phyloP scores from a whole-genome alignment of 2,113 vertebrate genomes.

The Alouatta palliata region DNA sequence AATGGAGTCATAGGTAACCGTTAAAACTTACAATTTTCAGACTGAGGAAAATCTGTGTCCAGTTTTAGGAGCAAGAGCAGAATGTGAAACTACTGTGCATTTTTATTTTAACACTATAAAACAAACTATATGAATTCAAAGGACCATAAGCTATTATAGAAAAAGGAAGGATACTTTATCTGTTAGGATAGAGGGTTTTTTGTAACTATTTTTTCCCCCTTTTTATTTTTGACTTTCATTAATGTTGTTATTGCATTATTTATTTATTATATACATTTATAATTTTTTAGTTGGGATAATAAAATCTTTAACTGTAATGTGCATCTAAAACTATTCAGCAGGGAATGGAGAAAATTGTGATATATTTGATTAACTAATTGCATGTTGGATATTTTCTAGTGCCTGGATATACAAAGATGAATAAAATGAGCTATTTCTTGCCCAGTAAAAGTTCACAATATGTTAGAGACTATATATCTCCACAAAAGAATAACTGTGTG shows the following conservation, averaged over 20 bases:
- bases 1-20: not conserved
- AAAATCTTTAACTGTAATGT: not conserved
- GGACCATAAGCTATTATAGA: not conserved
- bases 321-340: not conserved
- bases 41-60: not conserved
- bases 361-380: conserved; percentile 4
- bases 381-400: conserved; percentile 7
- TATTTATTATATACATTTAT: not conserved
- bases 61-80: not conserved
- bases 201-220: not conserved
- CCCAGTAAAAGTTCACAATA: not conserved
- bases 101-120: conserved; percentile 15
- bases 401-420: not conserved
- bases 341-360: not conserved
- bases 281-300: not conserved
- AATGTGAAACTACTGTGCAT: not conserved
- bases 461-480: not conserved
- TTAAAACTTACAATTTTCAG: conserved; percentile 9
- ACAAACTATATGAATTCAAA: conserved; percentile 9
- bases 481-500: not conserved
- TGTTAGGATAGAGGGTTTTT: not conserved
- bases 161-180: not conserved
- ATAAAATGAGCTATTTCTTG: not conserved
- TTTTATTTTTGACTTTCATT: not conserved
- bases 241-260: not conserved